A percentile compares a stretch with the other conserved stretches of the same genome.
Conservation (phyloP, 2,888 invertebrate species). For the Epiblema foenella region DNA sequence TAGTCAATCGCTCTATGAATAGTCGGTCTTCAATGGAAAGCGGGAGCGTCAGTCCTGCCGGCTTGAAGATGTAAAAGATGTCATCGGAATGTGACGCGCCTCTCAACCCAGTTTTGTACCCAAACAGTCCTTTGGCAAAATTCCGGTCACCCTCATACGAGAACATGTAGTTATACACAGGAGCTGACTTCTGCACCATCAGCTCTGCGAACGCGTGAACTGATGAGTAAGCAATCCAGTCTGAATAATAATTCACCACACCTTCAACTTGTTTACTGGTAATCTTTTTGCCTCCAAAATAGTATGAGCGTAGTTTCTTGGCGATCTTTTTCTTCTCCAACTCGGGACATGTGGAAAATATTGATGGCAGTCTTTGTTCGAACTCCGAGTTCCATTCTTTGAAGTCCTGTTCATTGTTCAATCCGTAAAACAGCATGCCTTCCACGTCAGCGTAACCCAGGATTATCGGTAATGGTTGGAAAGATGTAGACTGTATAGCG, state of each 20-base stretch:
- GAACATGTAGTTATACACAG: slow-evolving; percentile 72
- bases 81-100: slow-evolving; percentile 75
- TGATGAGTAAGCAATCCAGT: slow-evolving; percentile 69
- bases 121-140: slow-evolving; percentile 64
- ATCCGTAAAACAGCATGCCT: slow-evolving; percentile 72
- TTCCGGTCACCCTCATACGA: slow-evolving; percentile 71
- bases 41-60: slow-evolving; percentile 60
- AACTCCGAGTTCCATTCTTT: slow-evolving; percentile 66
- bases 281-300: slow-evolving; percentile 62
- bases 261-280: slow-evolving; percentile 54
- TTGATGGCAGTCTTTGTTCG: slow-evolving; percentile 66
- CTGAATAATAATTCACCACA: slow-evolving; percentile 67
- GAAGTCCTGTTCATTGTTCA: slow-evolving; percentile 60
- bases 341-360: slow-evolving; percentile 69
- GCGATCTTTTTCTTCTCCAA: slow-evolving; percentile 61
- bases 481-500: slow-evolving; percentile 65
- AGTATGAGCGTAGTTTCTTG: slow-evolving; percentile 62
- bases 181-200: slow-evolving; percentile 60
- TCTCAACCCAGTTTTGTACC: slow-evolving; percentile 48
- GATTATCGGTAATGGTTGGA: slow-evolving; percentile 72
- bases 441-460: slow-evolving; percentile 67
- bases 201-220: slow-evolving; percentile 64
- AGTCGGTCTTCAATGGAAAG: slow-evolving; percentile 59
- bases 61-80: slow-evolving; percentile 76
- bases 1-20: slow-evolving; percentile 66